Conservation (phyloP, 1,140 invertebrate species). For the Phocides pigmalion region DNA sequence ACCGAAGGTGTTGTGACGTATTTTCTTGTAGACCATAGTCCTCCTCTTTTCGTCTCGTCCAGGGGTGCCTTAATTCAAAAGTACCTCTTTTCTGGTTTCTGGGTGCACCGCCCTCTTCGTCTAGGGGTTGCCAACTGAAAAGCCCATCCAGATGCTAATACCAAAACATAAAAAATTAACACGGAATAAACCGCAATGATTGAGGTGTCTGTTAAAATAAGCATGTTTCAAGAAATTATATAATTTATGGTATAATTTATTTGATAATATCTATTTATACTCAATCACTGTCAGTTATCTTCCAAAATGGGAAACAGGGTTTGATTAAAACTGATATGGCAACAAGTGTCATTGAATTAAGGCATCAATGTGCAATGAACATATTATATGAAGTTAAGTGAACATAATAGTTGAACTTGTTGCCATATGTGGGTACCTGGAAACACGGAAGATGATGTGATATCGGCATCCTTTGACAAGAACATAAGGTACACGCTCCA, state of each 20-base stretch:
- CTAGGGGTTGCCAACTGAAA: slow-evolving; percentile 75
- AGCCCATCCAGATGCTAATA: slow-evolving; percentile 79
- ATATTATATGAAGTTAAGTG: background rate
- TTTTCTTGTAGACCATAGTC: slow-evolving; percentile 31
- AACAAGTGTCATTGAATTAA: slow-evolving; percentile 44
- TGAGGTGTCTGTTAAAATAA: background rate
- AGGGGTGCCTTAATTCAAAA: slow-evolving; percentile 68
- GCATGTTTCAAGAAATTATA: too few relatives aligned
- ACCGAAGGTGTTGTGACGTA: slow-evolving; percentile 48
- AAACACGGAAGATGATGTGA: slow-evolving; percentile 77
- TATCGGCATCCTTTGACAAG: slow-evolving; percentile 67
- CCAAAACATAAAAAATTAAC: slow-evolving; percentile 42
- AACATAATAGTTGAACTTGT: slow-evolving; percentile 49
- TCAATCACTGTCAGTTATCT: slow-evolving; percentile 54
- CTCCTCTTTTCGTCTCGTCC: slow-evolving; percentile 46
- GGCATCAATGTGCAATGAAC: too few relatives aligned
- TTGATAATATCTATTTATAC: too few relatives aligned
- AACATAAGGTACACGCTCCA: slow-evolving; percentile 51
- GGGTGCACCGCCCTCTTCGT: slow-evolving; percentile 45
- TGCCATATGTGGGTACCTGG: slow-evolving; percentile 74
- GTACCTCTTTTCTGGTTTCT: slow-evolving; percentile 63
- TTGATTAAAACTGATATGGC: slow-evolving; percentile 59
- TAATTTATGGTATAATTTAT: too few relatives aligned
- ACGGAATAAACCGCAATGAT: slow-evolving; percentile 25
- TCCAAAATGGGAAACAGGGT: slow-evolving; percentile 52